Evolutionary conservation across 1,140 invertebrate species (phyloP).

Genomic region (Andrena cerasifolii): DNA sequence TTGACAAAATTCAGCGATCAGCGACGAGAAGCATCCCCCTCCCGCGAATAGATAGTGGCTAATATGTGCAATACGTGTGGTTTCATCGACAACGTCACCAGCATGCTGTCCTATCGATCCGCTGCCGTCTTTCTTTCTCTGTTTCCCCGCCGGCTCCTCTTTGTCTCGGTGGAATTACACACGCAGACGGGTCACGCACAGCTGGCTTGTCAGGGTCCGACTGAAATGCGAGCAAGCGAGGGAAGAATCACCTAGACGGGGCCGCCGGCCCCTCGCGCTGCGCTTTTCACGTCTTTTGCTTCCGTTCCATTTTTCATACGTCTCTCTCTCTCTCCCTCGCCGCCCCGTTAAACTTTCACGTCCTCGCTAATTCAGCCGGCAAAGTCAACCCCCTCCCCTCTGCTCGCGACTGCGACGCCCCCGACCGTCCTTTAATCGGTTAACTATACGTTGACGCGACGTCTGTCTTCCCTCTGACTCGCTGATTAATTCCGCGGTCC

Average conservation of each 20-base stretch:
- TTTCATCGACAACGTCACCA: constrained; percentile 57
- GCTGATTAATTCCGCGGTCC: constrained; percentile 3
- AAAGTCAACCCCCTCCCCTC: not conserved
- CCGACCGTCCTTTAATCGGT: not conserved
- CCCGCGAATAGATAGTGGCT: no score
- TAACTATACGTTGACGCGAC: not conserved
- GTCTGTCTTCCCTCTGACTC: not conserved
- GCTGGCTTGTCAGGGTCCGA: constrained; percentile 32
- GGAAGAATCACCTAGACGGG: not conserved
- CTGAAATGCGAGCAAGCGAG: constrained; percentile 46
- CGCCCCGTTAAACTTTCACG: constrained; percentile 1
- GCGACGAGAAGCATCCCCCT: no score
- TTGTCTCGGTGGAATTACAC: constrained; percentile 53
- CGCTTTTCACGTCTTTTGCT: constrained; percentile 10
- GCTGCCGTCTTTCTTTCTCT: constrained; percentile 38
- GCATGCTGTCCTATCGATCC: constrained; percentile 59
- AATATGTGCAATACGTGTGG: constrained; percentile 53
- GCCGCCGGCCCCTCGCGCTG: not conserved
- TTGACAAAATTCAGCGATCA: no score
- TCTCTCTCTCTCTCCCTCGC: no score
- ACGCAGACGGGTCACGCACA: constrained; percentile 58
- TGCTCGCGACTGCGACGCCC: not conserved
- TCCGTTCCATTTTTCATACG: constrained; percentile 25
- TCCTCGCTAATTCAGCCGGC: not conserved
- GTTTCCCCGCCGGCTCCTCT: constrained; percentile 36